phyloP scores from a whole-genome alignment of 2,888 invertebrate species.

The Tanypteryx hageni region DNA sequence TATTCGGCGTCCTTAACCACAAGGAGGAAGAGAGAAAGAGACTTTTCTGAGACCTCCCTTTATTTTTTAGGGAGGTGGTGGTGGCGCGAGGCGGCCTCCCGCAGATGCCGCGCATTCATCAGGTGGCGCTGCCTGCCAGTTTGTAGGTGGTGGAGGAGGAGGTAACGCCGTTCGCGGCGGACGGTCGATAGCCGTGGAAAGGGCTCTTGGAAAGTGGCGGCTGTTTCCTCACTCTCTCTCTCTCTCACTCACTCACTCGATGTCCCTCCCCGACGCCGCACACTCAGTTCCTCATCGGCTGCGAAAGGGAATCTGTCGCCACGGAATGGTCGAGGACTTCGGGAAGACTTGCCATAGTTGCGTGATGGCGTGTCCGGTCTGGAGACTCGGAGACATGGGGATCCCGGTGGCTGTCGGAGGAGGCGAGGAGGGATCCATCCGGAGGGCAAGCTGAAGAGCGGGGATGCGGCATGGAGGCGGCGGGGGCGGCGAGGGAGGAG shows the following conservation, averaged over 20 bases:
- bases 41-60: neutral
- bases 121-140: neutral
- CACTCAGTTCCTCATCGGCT: neutral
- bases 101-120: conserved; percentile 10
- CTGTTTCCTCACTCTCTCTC: no score
- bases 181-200: neutral
- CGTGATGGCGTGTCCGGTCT: neutral
- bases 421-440: neutral
- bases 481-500: conserved; percentile 1
- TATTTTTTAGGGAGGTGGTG: neutral
- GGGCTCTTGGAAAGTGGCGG: neutral
- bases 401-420: neutral
- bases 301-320: neutral
- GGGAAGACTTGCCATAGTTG: neutral
- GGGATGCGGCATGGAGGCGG: conserved; percentile 7
- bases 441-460: neutral
- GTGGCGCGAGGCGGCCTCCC: neutral
- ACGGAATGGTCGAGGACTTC: neutral
- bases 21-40: neutral
- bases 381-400: neutral
- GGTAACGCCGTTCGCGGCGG: neutral
- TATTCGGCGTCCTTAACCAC: neutral
- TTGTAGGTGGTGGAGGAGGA: neutral
- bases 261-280: neutral
- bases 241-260: neutral